Evolutionary conservation across 2,113 vertebrate species (phyloP), one percentile per base, ranked within the genome.

Genomic region (Caretta caretta): DNA sequence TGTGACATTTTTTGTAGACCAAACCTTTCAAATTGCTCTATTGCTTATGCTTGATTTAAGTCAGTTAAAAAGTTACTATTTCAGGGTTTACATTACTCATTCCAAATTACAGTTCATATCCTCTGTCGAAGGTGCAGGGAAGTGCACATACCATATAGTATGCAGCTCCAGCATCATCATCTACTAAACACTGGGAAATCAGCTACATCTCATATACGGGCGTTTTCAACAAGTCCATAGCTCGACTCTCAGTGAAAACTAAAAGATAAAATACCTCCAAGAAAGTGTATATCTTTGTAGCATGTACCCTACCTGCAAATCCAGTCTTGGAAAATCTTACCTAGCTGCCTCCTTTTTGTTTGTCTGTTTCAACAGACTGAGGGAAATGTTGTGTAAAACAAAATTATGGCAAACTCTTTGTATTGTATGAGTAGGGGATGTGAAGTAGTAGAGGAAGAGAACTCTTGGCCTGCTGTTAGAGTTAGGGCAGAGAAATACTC

Each of bases 41-140:
- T 97, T 98, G 96, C 98, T 98, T 98, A 97, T 97, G 93, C 97
- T 98, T 96, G 96, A 97, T 98, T 98, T 97, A 86, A 92, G 89
- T 93, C 95, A 97, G 95, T 95, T 97, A 86, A 94, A 85, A 98
- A 96, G 91, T 96, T 96, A 92, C 95, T 98, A 96, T 97, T 97
- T 94, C 24, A 3, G 80, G 83, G 89, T 96, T 98, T 97, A 94
- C 50, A 81, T 49, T 92, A 83, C n/a, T 86, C 81, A 24, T 91
- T 98, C 91, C 62, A 96, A 96, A 98, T 97, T 89, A 92, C 83
- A 50, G 25, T 91, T 93, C 95, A 83, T 91, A 85, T 95, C 85
- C 49, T 82, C 62, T 90, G 94, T 96, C 95, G 96, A 93, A 97
- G 49, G 31, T 88, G 96, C 92, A 95, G 13, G 56, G 81, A 93